These are phyloP conservation scores for Pitangus sulphuratus DNA, from an alignment of 2,797 vertebrate genomes.

Conservation along the genomic window DNA sequence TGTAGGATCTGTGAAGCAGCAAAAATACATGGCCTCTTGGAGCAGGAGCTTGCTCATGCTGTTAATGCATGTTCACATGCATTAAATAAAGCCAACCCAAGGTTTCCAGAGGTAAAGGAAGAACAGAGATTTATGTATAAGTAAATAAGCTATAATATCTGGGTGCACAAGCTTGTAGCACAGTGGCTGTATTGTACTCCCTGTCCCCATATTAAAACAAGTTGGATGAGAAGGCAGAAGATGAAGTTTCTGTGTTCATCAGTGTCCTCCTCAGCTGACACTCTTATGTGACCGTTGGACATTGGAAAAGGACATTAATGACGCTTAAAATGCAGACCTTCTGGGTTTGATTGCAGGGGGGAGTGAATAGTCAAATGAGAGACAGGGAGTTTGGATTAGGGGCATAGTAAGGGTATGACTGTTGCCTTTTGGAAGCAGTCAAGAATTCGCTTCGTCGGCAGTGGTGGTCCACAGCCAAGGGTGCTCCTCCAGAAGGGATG, in stretches of 20 bases:
- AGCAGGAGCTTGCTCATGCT: constrained; percentile 96
- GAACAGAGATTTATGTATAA: background rate
- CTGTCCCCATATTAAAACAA: background rate
- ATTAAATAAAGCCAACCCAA: constrained; percentile 95
- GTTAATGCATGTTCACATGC: constrained; percentile 97
- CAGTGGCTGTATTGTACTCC: background rate
- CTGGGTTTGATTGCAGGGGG: background rate
- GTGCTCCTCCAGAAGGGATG: background rate
- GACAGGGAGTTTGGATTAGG: background rate
- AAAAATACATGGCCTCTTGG: constrained; percentile 90
- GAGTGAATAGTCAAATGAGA: background rate
- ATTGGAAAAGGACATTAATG: background rate
- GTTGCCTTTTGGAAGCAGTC: background rate
- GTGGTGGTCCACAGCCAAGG: background rate
- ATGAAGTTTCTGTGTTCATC: background rate
- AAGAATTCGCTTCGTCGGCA: background rate
- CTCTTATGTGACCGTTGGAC: fast-evolving
- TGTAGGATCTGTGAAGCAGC: constrained; percentile 95
- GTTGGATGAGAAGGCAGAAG: background rate
- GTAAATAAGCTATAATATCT: background rate
- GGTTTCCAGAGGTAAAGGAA: constrained; percentile 91
- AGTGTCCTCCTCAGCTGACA: background rate
- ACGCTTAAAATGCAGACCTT: background rate
- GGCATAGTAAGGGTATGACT: background rate
- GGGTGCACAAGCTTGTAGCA: background rate